These are phyloP conservation scores for Sapayoa aenigma DNA, from an alignment of 2,113 vertebrate genomes.

Conservation along the genomic window DNA sequence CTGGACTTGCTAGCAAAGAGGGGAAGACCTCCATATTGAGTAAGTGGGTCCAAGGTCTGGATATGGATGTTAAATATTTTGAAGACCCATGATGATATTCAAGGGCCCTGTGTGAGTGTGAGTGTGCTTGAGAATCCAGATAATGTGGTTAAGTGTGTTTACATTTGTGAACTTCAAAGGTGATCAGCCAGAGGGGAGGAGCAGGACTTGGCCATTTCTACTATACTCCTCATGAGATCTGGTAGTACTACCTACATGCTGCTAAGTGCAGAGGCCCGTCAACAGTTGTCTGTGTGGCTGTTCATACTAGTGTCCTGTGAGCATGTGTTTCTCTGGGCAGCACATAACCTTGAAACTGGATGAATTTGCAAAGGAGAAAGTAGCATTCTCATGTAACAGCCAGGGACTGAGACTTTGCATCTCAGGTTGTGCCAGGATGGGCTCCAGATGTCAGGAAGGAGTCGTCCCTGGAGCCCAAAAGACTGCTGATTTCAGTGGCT, in stretches of 20 bases:
- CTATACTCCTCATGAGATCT: neutral
- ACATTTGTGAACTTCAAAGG: neutral
- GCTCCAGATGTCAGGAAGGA: neutral
- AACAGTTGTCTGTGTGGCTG: neutral
- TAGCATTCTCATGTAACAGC: neutral
- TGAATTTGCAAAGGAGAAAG: neutral
- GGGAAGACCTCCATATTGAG: neutral
- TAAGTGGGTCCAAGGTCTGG: neutral
- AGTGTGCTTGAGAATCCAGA: neutral
- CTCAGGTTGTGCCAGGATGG: neutral
- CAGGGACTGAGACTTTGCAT: neutral
- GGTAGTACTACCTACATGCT: rapidly evolving
- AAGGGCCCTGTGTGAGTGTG: neutral
- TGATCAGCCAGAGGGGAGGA: neutral
- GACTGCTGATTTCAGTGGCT: neutral
- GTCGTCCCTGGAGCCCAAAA: rapidly evolving
- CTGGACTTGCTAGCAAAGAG: neutral
- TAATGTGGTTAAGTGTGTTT: neutral
- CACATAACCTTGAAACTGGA: neutral
- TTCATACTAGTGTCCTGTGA: too few species aligned
- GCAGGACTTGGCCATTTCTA: neutral
- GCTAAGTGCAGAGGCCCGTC: neutral
- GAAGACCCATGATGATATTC: neutral
- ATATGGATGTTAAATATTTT: neutral
- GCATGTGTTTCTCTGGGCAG: neutral